phyloP scores from a whole-genome alignment of 2,797 vertebrate species.

The Chiropotes sagulatus region DNA sequence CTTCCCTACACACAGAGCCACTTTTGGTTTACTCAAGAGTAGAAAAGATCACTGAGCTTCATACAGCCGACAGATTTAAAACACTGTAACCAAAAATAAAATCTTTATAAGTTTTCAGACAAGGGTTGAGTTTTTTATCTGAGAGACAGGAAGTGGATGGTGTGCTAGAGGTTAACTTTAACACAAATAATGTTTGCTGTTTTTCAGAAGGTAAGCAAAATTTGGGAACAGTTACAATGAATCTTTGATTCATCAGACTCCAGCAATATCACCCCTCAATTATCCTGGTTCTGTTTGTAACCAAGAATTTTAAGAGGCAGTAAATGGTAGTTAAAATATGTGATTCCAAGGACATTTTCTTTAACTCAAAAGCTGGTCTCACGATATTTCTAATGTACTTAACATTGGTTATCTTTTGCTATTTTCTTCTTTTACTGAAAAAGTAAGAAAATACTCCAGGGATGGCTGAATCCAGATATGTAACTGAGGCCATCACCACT shows the following conservation, averaged over 20 bases:
- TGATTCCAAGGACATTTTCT: not conserved
- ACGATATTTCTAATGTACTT: not conserved
- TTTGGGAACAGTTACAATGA: slow-evolving; percentile 1
- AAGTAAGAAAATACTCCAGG: not conserved
- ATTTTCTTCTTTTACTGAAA: not conserved
- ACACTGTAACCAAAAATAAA: not conserved
- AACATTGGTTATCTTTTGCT: not conserved
- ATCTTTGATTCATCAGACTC: not conserved
- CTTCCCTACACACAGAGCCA: not conserved
- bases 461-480: not conserved
- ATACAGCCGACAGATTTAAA: not conserved
- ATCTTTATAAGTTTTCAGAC: not conserved
- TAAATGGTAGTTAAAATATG: not conserved
- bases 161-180: not conserved
- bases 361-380: not conserved
- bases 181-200: not conserved
- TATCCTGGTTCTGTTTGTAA: slow-evolving; percentile 9
- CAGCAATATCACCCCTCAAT: not conserved
- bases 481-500: not conserved
- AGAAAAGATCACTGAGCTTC: not conserved
- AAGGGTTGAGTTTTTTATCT: not conserved
- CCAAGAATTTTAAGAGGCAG: slow-evolving; percentile 11
- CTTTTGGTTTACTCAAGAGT: not conserved
- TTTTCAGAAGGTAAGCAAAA: not conserved
- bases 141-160: not conserved